Base-by-base conservation (phyloP, 2,797 vertebrate species). In the Epinephelus awoara region DNA sequence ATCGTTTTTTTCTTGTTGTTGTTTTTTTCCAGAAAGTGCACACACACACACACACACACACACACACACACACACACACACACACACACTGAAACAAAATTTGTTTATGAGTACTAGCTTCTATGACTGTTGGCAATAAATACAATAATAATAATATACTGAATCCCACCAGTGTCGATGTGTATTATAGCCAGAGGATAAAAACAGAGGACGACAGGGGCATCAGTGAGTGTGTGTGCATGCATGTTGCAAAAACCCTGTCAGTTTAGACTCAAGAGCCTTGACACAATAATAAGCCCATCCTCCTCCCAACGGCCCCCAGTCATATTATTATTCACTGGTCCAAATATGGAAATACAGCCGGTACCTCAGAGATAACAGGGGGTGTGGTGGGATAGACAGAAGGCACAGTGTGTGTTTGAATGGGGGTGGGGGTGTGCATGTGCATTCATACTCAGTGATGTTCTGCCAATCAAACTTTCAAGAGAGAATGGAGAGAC, bases 251-350 rank as follows among this genome's bases (percentile, higher is more conserved):
- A 51, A 82, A 85, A 86, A 85, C 85, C 75, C 80, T 80, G 82
- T 77, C 82, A 89, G 77, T 57, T 56, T 58, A 75, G 44, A 75
- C 66, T 77, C 72, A 51, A 57, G 72, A 73, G 75, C 29, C 49
- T 78, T 83, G 80, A 85, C 84, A 88, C 80, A 86, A 78, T 86
- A 86, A 88, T 89, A 84, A 85, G 70, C 78, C 57, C 55, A 68
- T 79, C 69, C 75, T 86, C 47, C 65, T 79, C 82, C 84, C 73
- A 69, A 23, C 75, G 67, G 56, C 73, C 73, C 19, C 23, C 54
- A 86, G 67, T 79, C 29, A 64, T 71, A 77, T 87, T 74, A 82
- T 88, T 84, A 86, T 85, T 80, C 78, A 79, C 44, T 70, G 58
- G 73, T 86, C 71, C 75, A 84, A 85, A 88, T 84, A 82, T 85